phyloP scores from a whole-genome alignment of 2,888 invertebrate species.

The Drosophila maculinotata region DNA sequence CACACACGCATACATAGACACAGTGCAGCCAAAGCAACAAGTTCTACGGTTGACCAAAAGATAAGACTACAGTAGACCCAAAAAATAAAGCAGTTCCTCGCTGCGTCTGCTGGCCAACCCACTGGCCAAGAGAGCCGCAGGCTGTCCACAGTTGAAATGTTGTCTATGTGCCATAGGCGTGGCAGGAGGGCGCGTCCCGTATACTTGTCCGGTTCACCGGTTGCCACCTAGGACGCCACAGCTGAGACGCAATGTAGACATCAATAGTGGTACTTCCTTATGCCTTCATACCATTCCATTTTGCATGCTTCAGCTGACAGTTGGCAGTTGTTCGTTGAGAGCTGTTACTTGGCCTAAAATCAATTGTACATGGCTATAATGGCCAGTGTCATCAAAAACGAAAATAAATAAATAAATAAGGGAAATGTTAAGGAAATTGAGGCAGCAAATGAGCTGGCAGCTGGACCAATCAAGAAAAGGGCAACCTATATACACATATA shows the following conservation, averaged over 20 bases:
- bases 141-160: slow-evolving; percentile 43
- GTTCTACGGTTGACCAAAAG: slow-evolving; percentile 72
- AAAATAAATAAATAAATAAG: slow-evolving; percentile 1
- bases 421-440: slow-evolving; percentile 40
- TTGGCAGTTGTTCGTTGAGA: slow-evolving; percentile 29
- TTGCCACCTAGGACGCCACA: slow-evolving; percentile 63
- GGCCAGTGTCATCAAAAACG: slow-evolving; percentile 53
- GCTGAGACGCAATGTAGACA: slow-evolving; percentile 68
- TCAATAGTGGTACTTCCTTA: slow-evolving; percentile 42
- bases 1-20: neutral
- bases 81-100: slow-evolving; percentile 19
- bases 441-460: slow-evolving; percentile 60
- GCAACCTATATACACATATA: no score
- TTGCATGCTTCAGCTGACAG: slow-evolving; percentile 41
- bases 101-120: slow-evolving; percentile 67
- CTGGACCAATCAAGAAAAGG: slow-evolving; percentile 38
- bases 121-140: slow-evolving; percentile 64
- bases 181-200: slow-evolving; percentile 69
- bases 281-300: slow-evolving; percentile 51
- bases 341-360: slow-evolving; percentile 55
- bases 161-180: slow-evolving; percentile 48
- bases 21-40: slow-evolving; percentile 50
- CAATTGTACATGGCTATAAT: slow-evolving; percentile 73
- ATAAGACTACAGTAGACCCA: slow-evolving; percentile 67
- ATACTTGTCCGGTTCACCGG: slow-evolving; percentile 56